Evolutionary conservation across 2,113 vertebrate genomes (phyloP).

Genomic region (Athene noctua): DNA sequence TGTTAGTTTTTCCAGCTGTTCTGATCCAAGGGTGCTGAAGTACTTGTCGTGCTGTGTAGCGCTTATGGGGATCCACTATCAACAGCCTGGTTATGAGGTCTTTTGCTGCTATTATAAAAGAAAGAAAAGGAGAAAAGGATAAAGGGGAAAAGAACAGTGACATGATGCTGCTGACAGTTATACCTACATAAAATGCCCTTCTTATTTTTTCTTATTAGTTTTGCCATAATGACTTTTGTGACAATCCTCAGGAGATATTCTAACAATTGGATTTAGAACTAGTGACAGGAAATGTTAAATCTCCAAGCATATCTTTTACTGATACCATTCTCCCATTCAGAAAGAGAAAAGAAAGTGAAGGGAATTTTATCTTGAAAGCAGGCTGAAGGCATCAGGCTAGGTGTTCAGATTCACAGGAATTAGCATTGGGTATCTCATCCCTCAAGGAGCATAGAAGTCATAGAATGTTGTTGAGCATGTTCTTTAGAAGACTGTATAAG

Average conservation of each 20-base stretch:
- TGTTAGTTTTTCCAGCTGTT: conserved; percentile 65
- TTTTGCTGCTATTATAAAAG: conserved; percentile 78
- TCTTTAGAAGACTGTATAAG: background rate
- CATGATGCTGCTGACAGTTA: background rate
- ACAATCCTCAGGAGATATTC: background rate
- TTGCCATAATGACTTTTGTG: background rate
- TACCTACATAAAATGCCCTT: background rate
- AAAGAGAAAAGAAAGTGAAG: background rate
- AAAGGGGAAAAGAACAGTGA: background rate
- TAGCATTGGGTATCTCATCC: background rate
- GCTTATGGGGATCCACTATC: conserved; percentile 83
- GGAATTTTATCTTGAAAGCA: background rate
- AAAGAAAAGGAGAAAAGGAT: background rate
- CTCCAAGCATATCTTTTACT: background rate
- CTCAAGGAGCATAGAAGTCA: background rate
- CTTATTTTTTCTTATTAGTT: background rate
- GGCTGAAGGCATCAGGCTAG: background rate
- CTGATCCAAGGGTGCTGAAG: conserved; percentile 89
- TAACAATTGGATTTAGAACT: background rate
- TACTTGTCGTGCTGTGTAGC: conserved; percentile 86
- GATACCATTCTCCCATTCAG: background rate
- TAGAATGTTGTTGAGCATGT: background rate
- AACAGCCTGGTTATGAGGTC: conserved; percentile 86
- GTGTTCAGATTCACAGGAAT: background rate
- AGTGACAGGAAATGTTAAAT: background rate